phyloP scores from a whole-genome alignment of 2,888 invertebrate genomes.

The Drosophila anomelani region DNA sequence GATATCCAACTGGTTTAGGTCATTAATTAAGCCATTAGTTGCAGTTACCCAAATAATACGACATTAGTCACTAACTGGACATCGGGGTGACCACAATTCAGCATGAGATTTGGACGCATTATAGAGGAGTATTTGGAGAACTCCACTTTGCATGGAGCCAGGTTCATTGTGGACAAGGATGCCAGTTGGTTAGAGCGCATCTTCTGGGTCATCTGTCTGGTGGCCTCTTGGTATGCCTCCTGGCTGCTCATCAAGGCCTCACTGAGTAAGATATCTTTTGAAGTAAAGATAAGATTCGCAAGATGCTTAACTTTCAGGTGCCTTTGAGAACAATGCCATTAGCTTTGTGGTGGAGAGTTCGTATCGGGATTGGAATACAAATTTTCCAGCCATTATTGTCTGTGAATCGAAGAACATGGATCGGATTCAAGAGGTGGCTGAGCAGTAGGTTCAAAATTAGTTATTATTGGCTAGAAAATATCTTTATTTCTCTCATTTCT shows the following conservation, averaged over 20 bases:
- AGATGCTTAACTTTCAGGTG: conserved; percentile 67
- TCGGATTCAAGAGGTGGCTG: conserved; percentile 87
- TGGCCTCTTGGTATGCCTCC: conserved; percentile 89
- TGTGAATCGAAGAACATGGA: conserved; percentile 89
- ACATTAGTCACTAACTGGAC: conserved; percentile 35
- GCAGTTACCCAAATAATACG: not conserved
- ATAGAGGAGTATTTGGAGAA: conserved; percentile 88
- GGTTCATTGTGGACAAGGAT: conserved; percentile 88
- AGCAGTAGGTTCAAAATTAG: conserved; percentile 85
- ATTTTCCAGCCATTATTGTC: conserved; percentile 90
- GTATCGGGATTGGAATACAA: conserved; percentile 90
- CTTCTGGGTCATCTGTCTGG: conserved; percentile 89
- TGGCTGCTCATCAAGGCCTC: conserved; percentile 88
- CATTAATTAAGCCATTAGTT: not conserved
- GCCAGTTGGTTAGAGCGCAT: conserved; percentile 86
- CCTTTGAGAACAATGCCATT: conserved; percentile 89
- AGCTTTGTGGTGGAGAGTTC: conserved; percentile 91
- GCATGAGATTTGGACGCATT: conserved; percentile 58
- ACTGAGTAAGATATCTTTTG: conserved; percentile 72
- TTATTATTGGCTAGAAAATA: too few species aligned
- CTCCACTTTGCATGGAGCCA: conserved; percentile 90
- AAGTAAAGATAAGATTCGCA: not conserved
- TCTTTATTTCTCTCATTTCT: not conserved
- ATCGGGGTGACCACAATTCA: not conserved
- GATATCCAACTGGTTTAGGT: conserved; percentile 4